Evolutionary conservation across 2,113 vertebrate species (phyloP), one percentile per base, ranked within the genome.

Genomic region (Austrofundulus limnaeus): DNA sequence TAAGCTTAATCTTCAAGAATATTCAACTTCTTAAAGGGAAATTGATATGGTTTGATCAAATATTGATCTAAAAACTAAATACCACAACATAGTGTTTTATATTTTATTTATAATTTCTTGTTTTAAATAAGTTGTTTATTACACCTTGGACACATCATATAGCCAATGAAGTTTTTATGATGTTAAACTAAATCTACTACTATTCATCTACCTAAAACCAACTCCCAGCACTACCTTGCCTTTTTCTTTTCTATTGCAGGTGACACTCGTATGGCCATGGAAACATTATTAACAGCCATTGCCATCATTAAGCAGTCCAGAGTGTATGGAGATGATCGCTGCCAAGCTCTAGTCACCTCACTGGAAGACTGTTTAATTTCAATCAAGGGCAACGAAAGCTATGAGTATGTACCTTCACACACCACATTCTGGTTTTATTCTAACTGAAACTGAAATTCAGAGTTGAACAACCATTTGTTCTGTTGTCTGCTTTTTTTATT

Each of bases 261-360:
- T 14, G 94, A 98, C 67, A 91, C 94, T 74, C 91, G 91, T 19
- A 92, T 94, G 0, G 94, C 96, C 17, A 97, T 96, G 58, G 96
- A 98, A 91, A 98, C 96, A 0, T 91, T 97, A 50, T 90, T 97
- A 48, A 98, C 96, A 0, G 96, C 97, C 70, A 97, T 97, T 20
- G 94, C 96, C 0, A 94, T 98, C 72, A 97, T 98, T 88, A 98
- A 96, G 80, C 95, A 98, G 91, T 98, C 97, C 2, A 94, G 93
- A 7, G 96, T 98, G 8, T 95, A 92, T 49, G 89, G 78, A 6
- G 95, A 98, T 28, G 95, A 96, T 75, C 94, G 95, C 11, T 98
- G 96, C 85, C 92, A 94, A 37, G 94, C 95, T 58, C 93, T 98
- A 81, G 92, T 98, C 85, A 95, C 94, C 0, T 98, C 96, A 24